Evolutionary conservation across 2,797 vertebrate genomes (phyloP).

Genomic region (Eulemur rubriventer): DNA sequence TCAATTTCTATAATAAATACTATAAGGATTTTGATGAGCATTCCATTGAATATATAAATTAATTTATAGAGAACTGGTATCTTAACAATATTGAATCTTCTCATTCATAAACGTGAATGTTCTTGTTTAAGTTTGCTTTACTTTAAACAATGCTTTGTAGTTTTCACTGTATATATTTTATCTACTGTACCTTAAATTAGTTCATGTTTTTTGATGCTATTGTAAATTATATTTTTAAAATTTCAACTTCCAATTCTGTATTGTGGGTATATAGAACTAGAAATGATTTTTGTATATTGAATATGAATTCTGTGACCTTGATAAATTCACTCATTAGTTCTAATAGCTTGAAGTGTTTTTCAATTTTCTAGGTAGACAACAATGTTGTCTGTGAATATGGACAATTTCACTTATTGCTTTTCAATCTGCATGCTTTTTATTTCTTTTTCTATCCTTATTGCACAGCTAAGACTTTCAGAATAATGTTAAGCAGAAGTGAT

Average conservation of each 20-base stretch:
- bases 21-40: not conserved
- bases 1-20: conserved; percentile 10
- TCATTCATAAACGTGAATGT: not conserved
- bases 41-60: not conserved
- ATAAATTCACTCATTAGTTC: not conserved
- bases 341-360: not conserved
- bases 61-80: not conserved
- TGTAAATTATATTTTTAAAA: too few relatives aligned
- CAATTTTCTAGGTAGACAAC: not conserved
- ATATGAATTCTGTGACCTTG: not conserved
- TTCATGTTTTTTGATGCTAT: not conserved
- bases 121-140: conserved; percentile 1
- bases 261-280: too few relatives aligned
- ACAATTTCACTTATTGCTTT: not conserved
- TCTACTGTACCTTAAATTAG: conserved; percentile 13
- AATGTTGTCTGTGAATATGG: not conserved
- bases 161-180: not conserved
- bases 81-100: conserved; percentile 4
- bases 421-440: not conserved
- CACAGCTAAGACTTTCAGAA: not conserved
- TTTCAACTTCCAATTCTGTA: too few relatives aligned
- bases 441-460: not conserved
- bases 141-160: not conserved
- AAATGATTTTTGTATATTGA: too few relatives aligned
- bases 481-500: not conserved